Evolutionary conservation across 2,113 vertebrate species (phyloP).

Genomic region (Hemiscyllium ocellatum): DNA sequence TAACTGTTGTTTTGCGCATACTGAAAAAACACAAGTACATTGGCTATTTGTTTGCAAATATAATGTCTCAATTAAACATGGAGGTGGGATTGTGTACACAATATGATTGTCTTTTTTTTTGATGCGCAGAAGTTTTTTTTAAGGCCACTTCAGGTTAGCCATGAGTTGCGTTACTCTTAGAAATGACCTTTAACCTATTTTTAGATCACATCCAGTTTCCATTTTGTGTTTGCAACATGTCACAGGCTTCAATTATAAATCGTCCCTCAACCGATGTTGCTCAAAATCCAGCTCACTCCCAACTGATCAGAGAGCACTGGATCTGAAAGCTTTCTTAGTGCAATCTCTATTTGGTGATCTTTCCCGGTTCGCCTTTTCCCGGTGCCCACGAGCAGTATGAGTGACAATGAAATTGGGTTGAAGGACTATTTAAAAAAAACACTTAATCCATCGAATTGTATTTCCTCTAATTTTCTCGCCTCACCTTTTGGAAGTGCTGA

Average conservation of each 20-base stretch:
- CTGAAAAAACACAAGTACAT: background rate
- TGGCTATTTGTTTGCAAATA: background rate
- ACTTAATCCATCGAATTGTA: background rate
- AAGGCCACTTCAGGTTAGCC: background rate
- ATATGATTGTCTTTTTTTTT: background rate
- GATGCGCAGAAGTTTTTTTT: background rate
- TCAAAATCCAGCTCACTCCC: background rate
- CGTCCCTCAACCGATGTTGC: background rate
- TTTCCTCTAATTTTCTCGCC: background rate
- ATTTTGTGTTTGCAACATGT: constrained; percentile 16
- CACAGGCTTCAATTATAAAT: background rate
- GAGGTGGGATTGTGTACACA: background rate
- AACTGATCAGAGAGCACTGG: background rate
- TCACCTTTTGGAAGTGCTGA: background rate
- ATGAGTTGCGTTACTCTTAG: background rate
- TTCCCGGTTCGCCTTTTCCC: background rate
- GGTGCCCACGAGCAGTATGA: background rate
- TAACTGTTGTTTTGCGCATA: background rate
- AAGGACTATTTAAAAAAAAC: background rate
- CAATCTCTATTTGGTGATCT: background rate
- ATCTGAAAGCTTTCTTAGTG: too few relatives aligned
- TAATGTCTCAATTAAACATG: background rate
- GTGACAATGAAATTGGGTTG: background rate
- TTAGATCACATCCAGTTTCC: constrained; percentile 14
- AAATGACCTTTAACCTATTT: constrained; percentile 18